phyloP scores from a whole-genome alignment of 1,140 invertebrate species.

The Akabosia matsudoensis region DNA sequence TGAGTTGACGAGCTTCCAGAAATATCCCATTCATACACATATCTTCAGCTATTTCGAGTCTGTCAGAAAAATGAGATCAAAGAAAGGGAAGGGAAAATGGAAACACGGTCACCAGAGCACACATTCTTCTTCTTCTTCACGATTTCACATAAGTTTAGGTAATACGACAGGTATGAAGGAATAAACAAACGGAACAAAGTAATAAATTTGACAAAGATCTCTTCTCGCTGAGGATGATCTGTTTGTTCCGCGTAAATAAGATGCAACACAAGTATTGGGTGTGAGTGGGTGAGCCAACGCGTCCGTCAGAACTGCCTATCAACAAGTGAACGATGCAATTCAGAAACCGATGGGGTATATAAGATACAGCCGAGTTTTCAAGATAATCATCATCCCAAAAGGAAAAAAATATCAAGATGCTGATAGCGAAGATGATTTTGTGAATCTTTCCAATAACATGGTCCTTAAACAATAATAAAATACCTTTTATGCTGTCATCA shows the following conservation, averaged over 20 bases:
- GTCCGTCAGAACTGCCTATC: not conserved
- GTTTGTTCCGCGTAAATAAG: too few species aligned
- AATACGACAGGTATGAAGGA: too few species aligned
- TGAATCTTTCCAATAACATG: not conserved
- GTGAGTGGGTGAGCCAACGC: not conserved
- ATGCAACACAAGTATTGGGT: not conserved
- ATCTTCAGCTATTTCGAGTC: not conserved
- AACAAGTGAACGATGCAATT: not conserved
- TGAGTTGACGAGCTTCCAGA: too few species aligned
- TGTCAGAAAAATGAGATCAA: slow-evolving; percentile 4
- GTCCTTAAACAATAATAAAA: not conserved
- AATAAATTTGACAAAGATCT: too few species aligned
- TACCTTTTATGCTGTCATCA: not conserved
- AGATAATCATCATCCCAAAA: not conserved
- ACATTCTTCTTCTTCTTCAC: not conserved
- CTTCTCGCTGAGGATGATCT: too few species aligned
- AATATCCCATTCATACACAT: not conserved
- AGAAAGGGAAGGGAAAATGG: not conserved
- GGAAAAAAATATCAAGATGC: too few species aligned
- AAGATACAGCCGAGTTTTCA: not conserved
- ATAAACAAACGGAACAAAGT: too few species aligned
- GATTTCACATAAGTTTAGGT: slow-evolving; percentile 13
- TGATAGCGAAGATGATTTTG: not conserved
- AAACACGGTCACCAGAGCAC: slow-evolving; percentile 19
- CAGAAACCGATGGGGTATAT: not conserved